These are phyloP conservation scores for Porphyrio hochstetteri DNA, from an alignment of 2,113 vertebrate species.

Conservation along the genomic window DNA sequence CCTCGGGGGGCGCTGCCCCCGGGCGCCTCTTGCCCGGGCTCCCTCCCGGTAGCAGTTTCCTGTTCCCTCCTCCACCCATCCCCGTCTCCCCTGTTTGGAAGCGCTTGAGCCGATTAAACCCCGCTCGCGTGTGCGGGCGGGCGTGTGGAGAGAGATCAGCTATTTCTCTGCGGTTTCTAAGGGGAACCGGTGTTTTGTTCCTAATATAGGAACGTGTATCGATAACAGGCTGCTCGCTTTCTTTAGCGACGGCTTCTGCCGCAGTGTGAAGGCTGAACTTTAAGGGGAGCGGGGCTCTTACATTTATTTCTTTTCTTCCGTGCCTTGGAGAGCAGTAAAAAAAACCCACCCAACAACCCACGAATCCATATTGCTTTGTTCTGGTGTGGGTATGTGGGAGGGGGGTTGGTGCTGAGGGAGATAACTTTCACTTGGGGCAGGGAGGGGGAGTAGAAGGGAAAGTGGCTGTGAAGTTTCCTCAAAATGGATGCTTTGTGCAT, in stretches of 20 bases:
- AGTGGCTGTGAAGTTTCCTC: slow-evolving; percentile 68
- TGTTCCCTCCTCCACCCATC: background rate
- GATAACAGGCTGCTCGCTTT: background rate
- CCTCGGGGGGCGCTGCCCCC: background rate
- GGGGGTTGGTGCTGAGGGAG: background rate
- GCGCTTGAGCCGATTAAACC: background rate
- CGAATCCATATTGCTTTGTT: slow-evolving; percentile 13
- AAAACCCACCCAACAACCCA: no score
- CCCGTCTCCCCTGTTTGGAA: background rate
- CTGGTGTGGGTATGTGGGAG: background rate
- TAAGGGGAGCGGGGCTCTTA: background rate
- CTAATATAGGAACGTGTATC: background rate
- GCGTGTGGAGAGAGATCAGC: background rate
- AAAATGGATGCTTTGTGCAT: slow-evolving; percentile 84
- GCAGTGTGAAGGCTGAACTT: slow-evolving; percentile 27
- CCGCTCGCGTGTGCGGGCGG: background rate
- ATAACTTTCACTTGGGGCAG: slow-evolving; percentile 31
- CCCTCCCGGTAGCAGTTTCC: slow-evolving; percentile 12
- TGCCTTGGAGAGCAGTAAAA: background rate
- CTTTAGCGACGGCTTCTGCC: background rate
- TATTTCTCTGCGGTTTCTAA: background rate
- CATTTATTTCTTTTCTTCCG: background rate
- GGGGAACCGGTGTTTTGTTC: background rate
- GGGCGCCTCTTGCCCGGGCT: background rate
- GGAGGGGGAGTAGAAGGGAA: slow-evolving; percentile 6